A percentile compares a stretch with the other conserved stretches of the same genome.
Conservation (phyloP, 2,797 vertebrate species). For the Linurgus olivaceus region DNA sequence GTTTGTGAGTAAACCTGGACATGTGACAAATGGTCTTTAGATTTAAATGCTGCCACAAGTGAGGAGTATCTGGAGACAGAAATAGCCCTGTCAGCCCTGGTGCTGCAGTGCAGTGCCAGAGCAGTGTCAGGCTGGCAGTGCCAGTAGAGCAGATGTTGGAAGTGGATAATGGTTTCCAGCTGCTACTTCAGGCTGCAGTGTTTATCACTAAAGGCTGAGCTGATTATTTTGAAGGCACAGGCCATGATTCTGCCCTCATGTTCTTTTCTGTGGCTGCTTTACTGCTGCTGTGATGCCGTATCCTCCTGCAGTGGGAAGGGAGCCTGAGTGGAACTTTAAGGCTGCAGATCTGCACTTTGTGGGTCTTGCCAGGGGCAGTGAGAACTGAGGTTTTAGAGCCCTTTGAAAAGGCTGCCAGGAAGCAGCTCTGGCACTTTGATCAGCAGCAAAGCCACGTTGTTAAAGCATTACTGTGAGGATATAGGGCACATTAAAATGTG, state of each 20-base stretch:
- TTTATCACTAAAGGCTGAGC: slow-evolving; percentile 19
- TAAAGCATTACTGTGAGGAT: neutral
- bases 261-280: neutral
- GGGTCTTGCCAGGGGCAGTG: neutral
- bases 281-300: neutral
- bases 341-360: neutral
- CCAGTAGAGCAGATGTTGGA: neutral
- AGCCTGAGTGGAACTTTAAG: neutral
- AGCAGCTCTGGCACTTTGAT: neutral
- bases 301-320: neutral
- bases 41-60: neutral
- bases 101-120: neutral
- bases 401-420: neutral
- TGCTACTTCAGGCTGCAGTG: neutral
- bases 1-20: neutral
- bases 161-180: slow-evolving; percentile 32
- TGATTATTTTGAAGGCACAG: slow-evolving; percentile 28
- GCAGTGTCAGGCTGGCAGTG: neutral
- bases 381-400: neutral
- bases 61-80: neutral
- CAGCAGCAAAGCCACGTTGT: neutral
- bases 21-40: neutral
- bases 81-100: neutral
- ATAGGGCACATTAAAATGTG: neutral
- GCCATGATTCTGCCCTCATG: neutral